phyloP scores from a whole-genome alignment of 2,888 invertebrate species.

The Agrotis ipsilon region DNA sequence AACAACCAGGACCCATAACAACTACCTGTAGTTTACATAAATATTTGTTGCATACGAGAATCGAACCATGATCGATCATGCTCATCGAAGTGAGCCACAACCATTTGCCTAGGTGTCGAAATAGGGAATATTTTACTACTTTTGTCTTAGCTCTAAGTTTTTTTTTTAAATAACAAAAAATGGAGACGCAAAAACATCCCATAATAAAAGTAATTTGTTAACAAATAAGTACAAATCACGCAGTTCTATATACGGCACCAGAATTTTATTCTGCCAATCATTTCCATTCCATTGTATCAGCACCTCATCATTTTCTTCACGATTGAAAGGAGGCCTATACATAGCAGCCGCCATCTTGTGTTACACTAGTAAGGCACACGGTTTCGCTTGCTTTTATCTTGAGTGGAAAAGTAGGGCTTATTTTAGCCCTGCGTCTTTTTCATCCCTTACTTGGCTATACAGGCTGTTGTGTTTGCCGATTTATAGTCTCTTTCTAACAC shows the following conservation, averaged over 20 bases:
- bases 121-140: not conserved
- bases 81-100: too few species aligned
- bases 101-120: not conserved
- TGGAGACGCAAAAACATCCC: not conserved
- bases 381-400: slow-evolving; percentile 33
- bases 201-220: slow-evolving; percentile 6
- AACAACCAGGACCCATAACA: too few species aligned
- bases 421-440: slow-evolving; percentile 7
- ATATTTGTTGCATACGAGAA: too few species aligned
- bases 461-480: not conserved
- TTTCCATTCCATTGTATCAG: slow-evolving; percentile 35
- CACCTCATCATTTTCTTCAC: slow-evolving; percentile 43
- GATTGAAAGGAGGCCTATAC: slow-evolving; percentile 38
- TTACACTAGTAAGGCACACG: slow-evolving; percentile 1
- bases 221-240: slow-evolving; percentile 7
- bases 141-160: not conserved
- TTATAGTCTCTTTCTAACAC: too few species aligned
- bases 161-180: not conserved
- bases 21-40: too few species aligned
- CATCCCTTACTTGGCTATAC: not conserved
- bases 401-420: slow-evolving; percentile 27
- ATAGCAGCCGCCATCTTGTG: slow-evolving; percentile 7
- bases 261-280: slow-evolving; percentile 52
- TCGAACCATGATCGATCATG: too few species aligned
- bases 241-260: not conserved